Evolutionary conservation across 2,797 vertebrate species (phyloP).

Genomic region (Danio jaintianensis): DNA sequence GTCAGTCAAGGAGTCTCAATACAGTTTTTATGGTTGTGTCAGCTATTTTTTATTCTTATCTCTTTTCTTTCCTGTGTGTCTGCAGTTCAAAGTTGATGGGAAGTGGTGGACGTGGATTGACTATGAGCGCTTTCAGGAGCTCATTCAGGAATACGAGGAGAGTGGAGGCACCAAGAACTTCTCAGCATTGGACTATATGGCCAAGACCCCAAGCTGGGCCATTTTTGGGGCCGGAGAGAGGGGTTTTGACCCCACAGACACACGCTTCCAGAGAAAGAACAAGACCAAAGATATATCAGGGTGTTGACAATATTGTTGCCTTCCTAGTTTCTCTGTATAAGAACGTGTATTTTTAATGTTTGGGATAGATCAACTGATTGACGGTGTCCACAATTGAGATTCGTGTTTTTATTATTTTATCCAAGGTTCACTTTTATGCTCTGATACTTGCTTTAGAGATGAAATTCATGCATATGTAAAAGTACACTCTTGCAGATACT

Average conservation of each 20-base stretch:
- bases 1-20: conserved; percentile 5
- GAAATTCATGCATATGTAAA: neutral
- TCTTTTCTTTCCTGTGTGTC: conserved; percentile 23
- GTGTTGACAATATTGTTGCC: conserved; percentile 76
- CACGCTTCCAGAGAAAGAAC: conserved; percentile 85
- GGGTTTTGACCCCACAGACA: conserved; percentile 90
- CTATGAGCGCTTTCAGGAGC: conserved; percentile 88
- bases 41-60: neutral
- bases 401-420: conserved; percentile 3
- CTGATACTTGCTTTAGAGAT: neutral
- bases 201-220: conserved; percentile 89
- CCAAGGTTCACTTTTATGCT: neutral
- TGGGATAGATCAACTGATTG: neutral
- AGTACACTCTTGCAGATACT: neutral
- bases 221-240: conserved; percentile 85
- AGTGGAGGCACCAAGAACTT: conserved; percentile 79
- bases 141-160: conserved; percentile 74
- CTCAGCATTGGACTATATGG: conserved; percentile 83
- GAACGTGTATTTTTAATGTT: conserved; percentile 11
- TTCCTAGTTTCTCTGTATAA: conserved; percentile 16
- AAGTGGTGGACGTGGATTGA: conserved; percentile 95
- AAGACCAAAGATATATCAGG: conserved; percentile 88
- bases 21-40: neutral
- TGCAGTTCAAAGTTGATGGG: conserved; percentile 84
- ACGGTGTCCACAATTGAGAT: neutral